phyloP scores from a whole-genome alignment of 1,140 invertebrate species.

The Drosophila jambulina region DNA sequence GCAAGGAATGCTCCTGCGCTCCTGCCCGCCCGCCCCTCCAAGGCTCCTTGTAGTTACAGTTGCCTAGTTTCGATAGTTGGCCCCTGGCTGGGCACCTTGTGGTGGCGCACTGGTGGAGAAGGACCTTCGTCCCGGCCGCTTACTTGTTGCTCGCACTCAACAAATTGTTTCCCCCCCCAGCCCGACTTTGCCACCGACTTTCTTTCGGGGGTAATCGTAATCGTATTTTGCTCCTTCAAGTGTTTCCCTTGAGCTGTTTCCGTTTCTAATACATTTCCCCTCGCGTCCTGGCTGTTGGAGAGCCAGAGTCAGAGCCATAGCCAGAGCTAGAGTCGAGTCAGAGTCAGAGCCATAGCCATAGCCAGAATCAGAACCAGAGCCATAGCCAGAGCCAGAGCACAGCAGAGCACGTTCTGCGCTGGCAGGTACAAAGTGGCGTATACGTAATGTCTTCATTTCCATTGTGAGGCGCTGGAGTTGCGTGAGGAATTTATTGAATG shows the following conservation, averaged over 20 bases:
- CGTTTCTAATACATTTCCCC: constrained; percentile 79
- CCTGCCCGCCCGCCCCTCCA: neutral
- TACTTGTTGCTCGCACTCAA: constrained; percentile 79
- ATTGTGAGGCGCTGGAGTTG: constrained; percentile 30
- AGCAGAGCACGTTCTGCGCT: constrained; percentile 43
- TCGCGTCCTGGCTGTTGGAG: constrained; percentile 7
- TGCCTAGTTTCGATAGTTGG: constrained; percentile 75
- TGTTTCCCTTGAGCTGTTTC: constrained; percentile 79
- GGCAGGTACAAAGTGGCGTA: constrained; percentile 68
- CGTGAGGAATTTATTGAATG: constrained; percentile 68
- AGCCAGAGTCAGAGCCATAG: neutral
- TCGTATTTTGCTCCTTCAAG: constrained; percentile 77
- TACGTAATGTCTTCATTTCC: constrained; percentile 77
- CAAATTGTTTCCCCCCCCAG: constrained; percentile 60
- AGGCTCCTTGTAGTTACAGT: constrained; percentile 24
- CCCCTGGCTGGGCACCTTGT: constrained; percentile 34
- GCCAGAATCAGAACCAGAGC: neutral
- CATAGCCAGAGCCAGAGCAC: neutral
- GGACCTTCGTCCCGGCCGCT: constrained; percentile 41
- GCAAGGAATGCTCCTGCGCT: constrained; percentile 44
- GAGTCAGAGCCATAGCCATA: neutral
- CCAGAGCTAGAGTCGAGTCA: too few relatives aligned
- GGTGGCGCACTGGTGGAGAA: neutral
- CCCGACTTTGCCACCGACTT: neutral
- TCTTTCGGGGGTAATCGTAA: constrained; percentile 70